Evolutionary conservation across 2,888 invertebrate species (phyloP).

Genomic region (Caenorhabditis parvicauda): DNA sequence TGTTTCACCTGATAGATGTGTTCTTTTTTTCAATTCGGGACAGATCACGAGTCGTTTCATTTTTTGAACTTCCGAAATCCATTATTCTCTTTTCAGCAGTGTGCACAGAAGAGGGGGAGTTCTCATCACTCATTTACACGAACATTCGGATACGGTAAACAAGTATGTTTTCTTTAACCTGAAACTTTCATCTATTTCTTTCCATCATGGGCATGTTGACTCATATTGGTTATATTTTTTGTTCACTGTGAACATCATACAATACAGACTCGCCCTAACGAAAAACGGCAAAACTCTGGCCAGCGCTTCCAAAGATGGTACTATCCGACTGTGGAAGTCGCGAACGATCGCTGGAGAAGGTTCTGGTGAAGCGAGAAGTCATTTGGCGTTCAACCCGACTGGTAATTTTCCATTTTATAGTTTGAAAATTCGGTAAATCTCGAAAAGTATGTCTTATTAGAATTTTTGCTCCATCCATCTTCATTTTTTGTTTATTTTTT

Average conservation of each 20-base stretch:
- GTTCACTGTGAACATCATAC: too few species aligned
- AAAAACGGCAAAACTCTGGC: slow-evolving; percentile 39
- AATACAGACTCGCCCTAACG: slow-evolving; percentile 32
- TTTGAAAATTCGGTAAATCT: too few species aligned
- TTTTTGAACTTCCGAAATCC: background rate
- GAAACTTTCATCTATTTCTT: background rate
- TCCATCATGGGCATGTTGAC: too few species aligned
- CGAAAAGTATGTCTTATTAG: too few species aligned
- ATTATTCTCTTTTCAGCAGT: too few species aligned
- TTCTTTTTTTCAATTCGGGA: too few species aligned
- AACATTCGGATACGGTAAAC: slow-evolving; percentile 42
- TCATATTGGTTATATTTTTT: too few species aligned
- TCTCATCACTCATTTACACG: slow-evolving; percentile 50
- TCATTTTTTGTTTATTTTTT: too few species aligned
- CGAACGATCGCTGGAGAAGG: slow-evolving; percentile 29
- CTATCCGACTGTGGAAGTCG: slow-evolving; percentile 37
- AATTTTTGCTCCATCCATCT: too few species aligned
- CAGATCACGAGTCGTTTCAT: too few species aligned
- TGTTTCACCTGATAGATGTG: too few species aligned
- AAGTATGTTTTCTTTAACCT: slow-evolving; percentile 22
- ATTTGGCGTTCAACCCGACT: slow-evolving; percentile 18
- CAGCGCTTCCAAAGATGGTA: slow-evolving; percentile 40
- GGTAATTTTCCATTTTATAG: background rate
- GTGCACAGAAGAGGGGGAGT: slow-evolving; percentile 9
- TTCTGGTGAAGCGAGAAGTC: slow-evolving; percentile 25